Conservation (phyloP, 37 sponge, comb jelly and placozoan genomes). For the Dysidea cf. avara region DNA sequence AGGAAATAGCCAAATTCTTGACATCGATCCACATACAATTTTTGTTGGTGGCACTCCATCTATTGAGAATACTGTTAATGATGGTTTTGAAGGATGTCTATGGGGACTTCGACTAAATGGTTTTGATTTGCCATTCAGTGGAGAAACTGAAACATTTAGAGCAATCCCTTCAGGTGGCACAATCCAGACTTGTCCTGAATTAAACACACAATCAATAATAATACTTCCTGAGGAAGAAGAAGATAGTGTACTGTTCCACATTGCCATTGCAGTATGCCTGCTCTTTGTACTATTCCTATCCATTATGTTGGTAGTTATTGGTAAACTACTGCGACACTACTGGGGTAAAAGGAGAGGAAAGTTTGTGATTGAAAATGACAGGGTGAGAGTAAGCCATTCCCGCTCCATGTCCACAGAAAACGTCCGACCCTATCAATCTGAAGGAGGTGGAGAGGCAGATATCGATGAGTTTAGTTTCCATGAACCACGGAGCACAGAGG, state of each 20-base stretch:
- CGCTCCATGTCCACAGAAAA: not conserved
- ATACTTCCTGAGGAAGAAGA: constrained; percentile 1
- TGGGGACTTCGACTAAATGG: constrained; percentile 50
- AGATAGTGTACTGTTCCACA: not conserved
- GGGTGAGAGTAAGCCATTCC: no score
- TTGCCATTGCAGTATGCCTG: not conserved
- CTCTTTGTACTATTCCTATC: not conserved
- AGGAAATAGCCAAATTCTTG: constrained; percentile 18
- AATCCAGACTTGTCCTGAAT: not conserved
- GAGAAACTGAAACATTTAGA: not conserved
- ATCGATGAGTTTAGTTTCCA: constrained; percentile 22
- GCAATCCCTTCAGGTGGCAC: not conserved
- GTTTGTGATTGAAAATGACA: no score
- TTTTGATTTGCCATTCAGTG: constrained; percentile 49
- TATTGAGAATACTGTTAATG: not conserved
- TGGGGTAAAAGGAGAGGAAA: no score
- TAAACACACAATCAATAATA: not conserved
- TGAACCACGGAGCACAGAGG: not conserved
- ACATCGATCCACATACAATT: constrained; percentile 23
- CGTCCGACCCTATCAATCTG: not conserved
- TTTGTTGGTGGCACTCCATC: constrained; percentile 41
- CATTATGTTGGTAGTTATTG: not conserved
- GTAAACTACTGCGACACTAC: not conserved
- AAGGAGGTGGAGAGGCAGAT: constrained; percentile 29
- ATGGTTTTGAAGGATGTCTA: constrained; percentile 59